Base-by-base conservation (phyloP, 1,140 invertebrate species). In the Diprion similis region DNA sequence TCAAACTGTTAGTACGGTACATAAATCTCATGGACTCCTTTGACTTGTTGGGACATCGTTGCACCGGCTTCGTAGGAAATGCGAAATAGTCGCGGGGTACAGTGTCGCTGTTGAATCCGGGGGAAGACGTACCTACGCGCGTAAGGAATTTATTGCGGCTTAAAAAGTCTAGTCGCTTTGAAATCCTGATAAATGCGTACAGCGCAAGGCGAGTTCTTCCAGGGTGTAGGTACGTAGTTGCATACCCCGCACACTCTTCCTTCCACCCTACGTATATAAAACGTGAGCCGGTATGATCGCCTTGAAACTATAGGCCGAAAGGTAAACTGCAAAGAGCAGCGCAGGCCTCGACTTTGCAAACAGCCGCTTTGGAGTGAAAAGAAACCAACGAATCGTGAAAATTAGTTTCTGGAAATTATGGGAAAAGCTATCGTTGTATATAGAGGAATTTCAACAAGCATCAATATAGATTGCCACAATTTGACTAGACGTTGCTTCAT, bases 171-270 rank as follows among this genome's bases (percentile, higher is more conserved):
- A 84, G 85, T 83, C 78, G 84, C 83, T 83, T 86, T 85, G 77
- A 87, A 88, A 88, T 88, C 87, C 86, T 88, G 87, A 88, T 86
- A 87, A 87, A 88, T 87, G 86, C 80, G 71, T 77, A 74, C 71
- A 75, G 68, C 48, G 74, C 67, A 73, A 69, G 68, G 65, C 71
- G 74, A 73, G 46, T 68, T 72, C 18, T 37, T 68, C 72, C 51
- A 72, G 24, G 70, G 66, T 71, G 24, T 19, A 59, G 51, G 64
- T 70, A 24, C n/a, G n/a, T n/a, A n/a, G n/a, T n/a, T 73, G 79
- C 70, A 76, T 79, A 76, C 73, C 65, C 70, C 71, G 72, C 75
- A 76, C 72, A 76, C 72, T 73, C 72, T 72, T 70, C 46, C 47
- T 37, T 37, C 24, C 47, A 46, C 10, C 46, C 24, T 37, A 64